A percentile compares a stretch with the other conserved stretches of the same genome.
These are phyloP conservation scores for Siniperca scherzeri DNA, from an alignment of 2,797 vertebrate species.

Conservation along the genomic window DNA sequence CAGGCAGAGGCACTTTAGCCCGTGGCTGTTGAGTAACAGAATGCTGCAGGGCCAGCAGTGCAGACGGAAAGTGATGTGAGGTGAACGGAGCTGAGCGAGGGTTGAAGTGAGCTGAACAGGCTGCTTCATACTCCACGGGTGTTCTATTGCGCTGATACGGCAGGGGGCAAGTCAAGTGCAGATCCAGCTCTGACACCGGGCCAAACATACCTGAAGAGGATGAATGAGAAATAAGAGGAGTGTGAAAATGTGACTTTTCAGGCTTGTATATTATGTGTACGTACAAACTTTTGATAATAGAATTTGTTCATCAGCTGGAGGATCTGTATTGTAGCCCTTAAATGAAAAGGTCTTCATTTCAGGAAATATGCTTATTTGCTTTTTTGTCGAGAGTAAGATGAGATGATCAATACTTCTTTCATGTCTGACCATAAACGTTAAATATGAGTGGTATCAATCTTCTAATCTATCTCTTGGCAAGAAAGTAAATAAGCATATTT, in stretches of 20 bases:
- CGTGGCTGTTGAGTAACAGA: constrained; percentile 53
- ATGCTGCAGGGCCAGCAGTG: constrained; percentile 64
- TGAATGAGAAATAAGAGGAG: constrained; percentile 27
- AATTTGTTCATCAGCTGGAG: not conserved
- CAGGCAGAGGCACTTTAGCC: constrained; percentile 41
- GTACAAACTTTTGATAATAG: not conserved
- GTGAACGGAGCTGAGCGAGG: constrained; percentile 66
- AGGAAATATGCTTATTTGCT: not conserved
- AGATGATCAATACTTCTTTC: not conserved
- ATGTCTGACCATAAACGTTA: not conserved
- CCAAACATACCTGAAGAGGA: constrained; percentile 51
- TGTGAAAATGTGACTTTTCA: constrained; percentile 20
- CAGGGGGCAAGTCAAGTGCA: constrained; percentile 71
- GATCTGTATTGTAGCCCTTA: not conserved
- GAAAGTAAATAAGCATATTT: constrained; percentile 1
- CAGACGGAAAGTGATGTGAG: constrained; percentile 48
- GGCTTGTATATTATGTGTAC: not conserved
- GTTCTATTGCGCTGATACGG: constrained; percentile 82
- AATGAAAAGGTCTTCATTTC: not conserved
- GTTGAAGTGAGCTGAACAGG: constrained; percentile 66
- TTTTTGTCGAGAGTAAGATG: not conserved
- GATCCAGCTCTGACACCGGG: constrained; percentile 49
- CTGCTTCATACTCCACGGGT: constrained; percentile 69
- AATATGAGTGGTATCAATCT: not conserved
- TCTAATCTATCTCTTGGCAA: not conserved